Evolutionary conservation across 2,888 invertebrate species (phyloP), one percentile per base, ranked within the genome.

Genomic region (Lithophane socia): DNA sequence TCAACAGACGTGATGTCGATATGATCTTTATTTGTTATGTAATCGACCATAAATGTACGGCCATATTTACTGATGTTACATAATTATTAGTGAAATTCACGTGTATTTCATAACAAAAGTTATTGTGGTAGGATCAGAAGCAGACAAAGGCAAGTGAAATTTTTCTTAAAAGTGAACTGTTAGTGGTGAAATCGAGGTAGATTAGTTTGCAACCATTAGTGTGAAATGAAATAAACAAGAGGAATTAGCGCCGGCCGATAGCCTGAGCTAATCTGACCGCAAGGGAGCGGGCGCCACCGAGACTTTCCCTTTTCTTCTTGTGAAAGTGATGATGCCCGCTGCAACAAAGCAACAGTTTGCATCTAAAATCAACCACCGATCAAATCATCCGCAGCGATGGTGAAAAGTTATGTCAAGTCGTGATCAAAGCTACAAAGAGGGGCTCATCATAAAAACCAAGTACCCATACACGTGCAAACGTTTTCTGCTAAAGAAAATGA

Each of bases 221-320:
- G 92, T 91, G 92, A 93, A 95, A 93, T 93, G 92, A 93, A 94
- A 94, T 93, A 93, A 95, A 95, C 94, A 94, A 94, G 93, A 94
- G 93, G 94, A 95, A 95, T 96, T 94, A 95, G 93, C 92, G 88
- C 89, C 92, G 93, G 92, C 91, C 93, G 92, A 95, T 94, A 93
- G 94, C 90, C 92, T 88, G 91, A 92, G 93, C 90, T 93, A 93
- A 95, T 94, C 95, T 95, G 94, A 96, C 95, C 96, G 94, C 96
- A 96, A 96, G 96, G 96, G 96, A 96, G 91, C 94, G 94, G 91
- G 93, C 94, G 93, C 94, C 94, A 94, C 90, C 83, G 82, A 90
- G 86, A 95, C 96, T 96, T 96, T 96, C 96, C 95, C 95, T 96
- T 96, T 96, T 95, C 94, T 94, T 94, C 92, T 94, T 92, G 96